phyloP scores from a whole-genome alignment of 1,140 invertebrate species.

The Cotesia glomerata region DNA sequence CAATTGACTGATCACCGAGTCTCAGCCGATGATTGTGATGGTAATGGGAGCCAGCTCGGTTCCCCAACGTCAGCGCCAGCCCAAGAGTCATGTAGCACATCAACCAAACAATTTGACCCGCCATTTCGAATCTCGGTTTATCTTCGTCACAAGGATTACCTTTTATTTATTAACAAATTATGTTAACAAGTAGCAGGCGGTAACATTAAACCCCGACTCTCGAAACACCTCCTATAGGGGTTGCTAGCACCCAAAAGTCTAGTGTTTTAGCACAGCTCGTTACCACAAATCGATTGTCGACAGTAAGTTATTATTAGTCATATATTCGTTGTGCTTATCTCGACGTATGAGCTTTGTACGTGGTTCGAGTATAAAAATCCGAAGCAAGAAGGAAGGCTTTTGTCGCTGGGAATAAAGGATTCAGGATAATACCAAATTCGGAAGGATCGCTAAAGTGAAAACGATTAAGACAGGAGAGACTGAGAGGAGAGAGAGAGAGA shows the following conservation, averaged over 20 bases:
- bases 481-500: slow-evolving; percentile 17
- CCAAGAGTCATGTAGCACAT: slow-evolving; percentile 35
- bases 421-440: neutral
- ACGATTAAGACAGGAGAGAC: neutral
- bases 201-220: neutral
- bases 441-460: neutral
- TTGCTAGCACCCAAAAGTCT: too few relatives aligned
- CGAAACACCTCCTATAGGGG: too few relatives aligned
- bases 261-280: too few relatives aligned
- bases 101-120: slow-evolving; percentile 36
- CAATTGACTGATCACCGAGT: neutral
- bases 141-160: too few relatives aligned
- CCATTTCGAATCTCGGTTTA: slow-evolving; percentile 17
- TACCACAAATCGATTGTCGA: neutral
- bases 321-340: neutral
- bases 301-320: neutral
- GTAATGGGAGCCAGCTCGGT: slow-evolving; percentile 30
- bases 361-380: slow-evolving; percentile 7
- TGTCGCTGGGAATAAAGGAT: neutral
- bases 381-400: neutral
- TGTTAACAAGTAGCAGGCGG: too few relatives aligned
- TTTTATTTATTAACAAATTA: too few relatives aligned
- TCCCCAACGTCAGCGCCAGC: slow-evolving; percentile 33
- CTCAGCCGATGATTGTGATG: slow-evolving; percentile 6
- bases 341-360: slow-evolving; percentile 16